phyloP scores from a whole-genome alignment of 2,113 vertebrate genomes.

The Orcinus orca region DNA sequence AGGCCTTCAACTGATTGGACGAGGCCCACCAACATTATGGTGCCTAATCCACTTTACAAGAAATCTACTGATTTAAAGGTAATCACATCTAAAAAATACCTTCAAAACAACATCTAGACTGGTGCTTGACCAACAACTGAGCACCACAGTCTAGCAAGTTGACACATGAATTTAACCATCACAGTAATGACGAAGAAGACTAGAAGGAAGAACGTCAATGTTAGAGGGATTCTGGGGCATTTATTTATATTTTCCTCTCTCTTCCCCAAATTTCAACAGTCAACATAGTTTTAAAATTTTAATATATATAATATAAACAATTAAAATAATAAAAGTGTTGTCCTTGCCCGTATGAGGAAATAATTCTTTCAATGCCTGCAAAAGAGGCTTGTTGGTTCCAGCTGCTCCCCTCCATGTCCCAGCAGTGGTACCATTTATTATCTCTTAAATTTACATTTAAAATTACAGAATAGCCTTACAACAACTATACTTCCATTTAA shows the following conservation, averaged over 20 bases:
- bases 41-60: not conserved
- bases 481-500: not conserved
- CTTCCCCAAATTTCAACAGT: not conserved
- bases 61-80: not conserved
- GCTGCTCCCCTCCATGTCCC: not conserved
- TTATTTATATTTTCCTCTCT: not conserved
- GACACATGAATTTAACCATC: not conserved
- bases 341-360: not conserved
- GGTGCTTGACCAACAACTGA: not conserved
- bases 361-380: not conserved
- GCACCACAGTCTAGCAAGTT: not conserved
- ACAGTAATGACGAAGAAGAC: not conserved
- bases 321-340: not conserved
- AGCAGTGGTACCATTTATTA: not conserved
- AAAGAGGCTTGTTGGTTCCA: not conserved
- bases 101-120: not conserved
- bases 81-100: not conserved
- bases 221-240: not conserved
- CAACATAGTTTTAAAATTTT: not conserved
- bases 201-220: not conserved
- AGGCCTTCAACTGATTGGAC: not conserved
- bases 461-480: not conserved
- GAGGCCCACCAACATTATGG: not conserved
- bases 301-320: not conserved
- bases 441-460: constrained; percentile 4